Conservation (phyloP, 2,113 vertebrate species). For the Rhipidura dahli region DNA sequence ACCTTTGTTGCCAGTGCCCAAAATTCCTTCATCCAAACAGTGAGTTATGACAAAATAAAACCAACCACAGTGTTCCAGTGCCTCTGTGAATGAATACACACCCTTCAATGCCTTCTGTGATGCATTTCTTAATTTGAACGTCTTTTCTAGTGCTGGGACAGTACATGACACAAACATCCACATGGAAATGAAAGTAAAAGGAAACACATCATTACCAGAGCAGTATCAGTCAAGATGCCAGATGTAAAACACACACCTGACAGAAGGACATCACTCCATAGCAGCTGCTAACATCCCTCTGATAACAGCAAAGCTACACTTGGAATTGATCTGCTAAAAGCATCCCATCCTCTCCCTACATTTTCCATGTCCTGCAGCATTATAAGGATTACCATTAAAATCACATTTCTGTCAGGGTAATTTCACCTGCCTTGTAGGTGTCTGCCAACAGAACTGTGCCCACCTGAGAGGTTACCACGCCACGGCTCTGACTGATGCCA, state of each 20-base stretch:
- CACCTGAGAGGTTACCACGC: fast-evolving
- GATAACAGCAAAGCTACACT: background rate
- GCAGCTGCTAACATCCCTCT: background rate
- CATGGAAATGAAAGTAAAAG: background rate
- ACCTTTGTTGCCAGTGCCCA: background rate
- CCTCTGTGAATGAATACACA: background rate
- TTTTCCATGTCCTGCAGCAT: background rate
- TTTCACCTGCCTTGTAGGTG: background rate
- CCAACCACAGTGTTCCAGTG: background rate
- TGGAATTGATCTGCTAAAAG: background rate
- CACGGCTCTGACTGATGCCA: background rate
- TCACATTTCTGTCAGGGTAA: background rate
- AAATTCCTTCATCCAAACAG: background rate
- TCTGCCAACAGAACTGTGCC: background rate
- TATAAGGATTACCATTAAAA: background rate
- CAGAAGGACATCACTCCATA: background rate
- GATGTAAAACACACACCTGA: background rate
- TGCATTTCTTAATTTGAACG: background rate
- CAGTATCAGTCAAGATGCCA: background rate
- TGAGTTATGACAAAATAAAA: background rate
- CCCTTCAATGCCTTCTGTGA: background rate
- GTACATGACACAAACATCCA: background rate
- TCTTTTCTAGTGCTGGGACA: background rate
- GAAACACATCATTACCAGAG: background rate
- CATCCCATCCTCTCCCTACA: background rate